Conservation (phyloP, 1,140 invertebrate species). For the Triops cancriformis region DNA sequence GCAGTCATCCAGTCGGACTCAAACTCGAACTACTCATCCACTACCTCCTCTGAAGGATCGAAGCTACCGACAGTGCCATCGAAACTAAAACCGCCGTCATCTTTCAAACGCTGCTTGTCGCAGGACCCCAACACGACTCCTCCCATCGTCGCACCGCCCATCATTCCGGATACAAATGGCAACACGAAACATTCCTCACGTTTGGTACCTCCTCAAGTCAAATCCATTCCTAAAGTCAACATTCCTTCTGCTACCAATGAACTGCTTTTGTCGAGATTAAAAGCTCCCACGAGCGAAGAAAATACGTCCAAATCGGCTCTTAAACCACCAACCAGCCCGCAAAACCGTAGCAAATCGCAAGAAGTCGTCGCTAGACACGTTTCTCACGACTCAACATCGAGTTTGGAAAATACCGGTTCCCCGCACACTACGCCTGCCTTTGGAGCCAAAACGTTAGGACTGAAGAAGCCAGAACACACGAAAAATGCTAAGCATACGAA, state of each 20-base stretch:
- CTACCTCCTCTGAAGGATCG: background rate
- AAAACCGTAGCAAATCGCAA: conserved; percentile 5
- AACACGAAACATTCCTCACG: background rate
- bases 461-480: background rate
- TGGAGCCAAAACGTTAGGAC: background rate
- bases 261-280: background rate
- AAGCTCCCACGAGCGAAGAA: background rate
- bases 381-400: background rate
- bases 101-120: background rate
- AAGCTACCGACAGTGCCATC: background rate
- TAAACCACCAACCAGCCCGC: background rate
- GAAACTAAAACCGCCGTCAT: background rate
- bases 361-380: background rate
- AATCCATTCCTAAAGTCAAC: background rate
- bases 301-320: background rate
- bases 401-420: background rate
- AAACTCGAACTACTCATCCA: background rate
- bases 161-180: background rate
- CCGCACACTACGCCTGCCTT: background rate
- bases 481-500: background rate
- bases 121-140: background rate
- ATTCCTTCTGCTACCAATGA: background rate
- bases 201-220: background rate
- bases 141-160: background rate
- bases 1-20: background rate